These are phyloP conservation scores for Nomada flava DNA, from an alignment of 2,888 invertebrate genomes.

Conservation along the genomic window DNA sequence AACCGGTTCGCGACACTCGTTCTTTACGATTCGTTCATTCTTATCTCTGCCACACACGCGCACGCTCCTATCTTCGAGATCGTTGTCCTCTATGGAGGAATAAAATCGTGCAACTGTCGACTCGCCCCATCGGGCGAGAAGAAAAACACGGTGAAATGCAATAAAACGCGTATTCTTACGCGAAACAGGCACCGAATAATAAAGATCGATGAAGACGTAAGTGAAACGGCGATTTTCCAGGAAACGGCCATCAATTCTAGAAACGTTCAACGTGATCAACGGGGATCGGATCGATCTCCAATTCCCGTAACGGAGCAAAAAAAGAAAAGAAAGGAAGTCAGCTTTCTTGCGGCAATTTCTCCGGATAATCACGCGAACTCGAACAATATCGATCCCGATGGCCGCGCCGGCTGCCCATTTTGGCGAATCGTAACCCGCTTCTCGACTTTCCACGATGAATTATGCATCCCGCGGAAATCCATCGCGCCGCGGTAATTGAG, in stretches of 20 bases:
- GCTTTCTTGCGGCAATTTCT: conserved; percentile 44
- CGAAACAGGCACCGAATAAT: background rate
- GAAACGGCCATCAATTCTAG: background rate
- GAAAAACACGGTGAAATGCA: background rate
- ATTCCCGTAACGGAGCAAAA: background rate
- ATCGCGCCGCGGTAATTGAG: conserved; percentile 46
- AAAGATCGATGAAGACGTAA: background rate
- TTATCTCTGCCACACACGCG: background rate
- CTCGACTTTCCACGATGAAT: conserved; percentile 49
- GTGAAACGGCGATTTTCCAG: background rate
- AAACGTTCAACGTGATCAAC: background rate
- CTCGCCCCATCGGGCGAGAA: background rate
- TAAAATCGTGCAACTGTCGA: background rate
- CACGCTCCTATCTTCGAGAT: background rate
- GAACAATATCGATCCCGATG: conserved; percentile 38
- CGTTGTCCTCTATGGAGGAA: background rate
- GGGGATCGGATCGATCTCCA: too few species aligned
- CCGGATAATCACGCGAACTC: conserved; percentile 19
- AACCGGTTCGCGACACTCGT: conserved; percentile 11
- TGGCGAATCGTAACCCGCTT: conserved; percentile 14
- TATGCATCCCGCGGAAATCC: conserved; percentile 48
- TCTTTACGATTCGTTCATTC: conserved; percentile 13
- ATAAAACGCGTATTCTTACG: too few species aligned
- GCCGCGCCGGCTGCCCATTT: conserved; percentile 21
- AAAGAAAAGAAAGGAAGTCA: background rate